phyloP scores from a whole-genome alignment of 2,797 vertebrate species.

The Graptemys geographica region DNA sequence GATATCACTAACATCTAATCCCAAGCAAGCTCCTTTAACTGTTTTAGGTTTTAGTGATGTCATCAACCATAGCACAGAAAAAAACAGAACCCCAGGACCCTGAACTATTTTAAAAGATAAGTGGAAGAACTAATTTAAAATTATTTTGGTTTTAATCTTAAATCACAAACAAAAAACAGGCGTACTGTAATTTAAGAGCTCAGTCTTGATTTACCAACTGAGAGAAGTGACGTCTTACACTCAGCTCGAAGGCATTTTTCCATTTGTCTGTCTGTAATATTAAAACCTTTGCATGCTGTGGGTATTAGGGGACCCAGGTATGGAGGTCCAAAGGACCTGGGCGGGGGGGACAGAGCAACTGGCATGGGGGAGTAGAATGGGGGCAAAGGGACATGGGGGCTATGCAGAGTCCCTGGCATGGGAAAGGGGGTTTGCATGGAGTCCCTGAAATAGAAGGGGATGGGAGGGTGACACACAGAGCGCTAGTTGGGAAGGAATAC shows the following conservation, averaged over 20 bases:
- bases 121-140: too few relatives aligned
- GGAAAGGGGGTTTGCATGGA: neutral
- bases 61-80: neutral
- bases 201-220: too few relatives aligned
- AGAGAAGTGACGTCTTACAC: too few relatives aligned
- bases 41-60: neutral
- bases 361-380: neutral
- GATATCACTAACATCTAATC: neutral
- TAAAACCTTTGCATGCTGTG: too few relatives aligned
- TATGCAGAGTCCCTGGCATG: neutral
- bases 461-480: neutral
- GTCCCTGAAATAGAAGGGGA: neutral
- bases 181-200: too few relatives aligned
- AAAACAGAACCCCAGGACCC: neutral
- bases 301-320: too few relatives aligned
- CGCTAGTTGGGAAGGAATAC: accelerated
- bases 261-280: too few relatives aligned
- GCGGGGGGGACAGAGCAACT: neutral
- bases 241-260: too few relatives aligned
- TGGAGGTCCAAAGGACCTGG: neutral
- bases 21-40: neutral
- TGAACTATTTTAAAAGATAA: too few relatives aligned
- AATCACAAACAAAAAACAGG: too few relatives aligned
- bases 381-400: neutral
- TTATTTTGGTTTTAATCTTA: too few relatives aligned